A percentile compares a stretch with the other conserved stretches of the same genome.
Conservation (phyloP, 2,797 vertebrate genomes). For the Mareca penelope region DNA sequence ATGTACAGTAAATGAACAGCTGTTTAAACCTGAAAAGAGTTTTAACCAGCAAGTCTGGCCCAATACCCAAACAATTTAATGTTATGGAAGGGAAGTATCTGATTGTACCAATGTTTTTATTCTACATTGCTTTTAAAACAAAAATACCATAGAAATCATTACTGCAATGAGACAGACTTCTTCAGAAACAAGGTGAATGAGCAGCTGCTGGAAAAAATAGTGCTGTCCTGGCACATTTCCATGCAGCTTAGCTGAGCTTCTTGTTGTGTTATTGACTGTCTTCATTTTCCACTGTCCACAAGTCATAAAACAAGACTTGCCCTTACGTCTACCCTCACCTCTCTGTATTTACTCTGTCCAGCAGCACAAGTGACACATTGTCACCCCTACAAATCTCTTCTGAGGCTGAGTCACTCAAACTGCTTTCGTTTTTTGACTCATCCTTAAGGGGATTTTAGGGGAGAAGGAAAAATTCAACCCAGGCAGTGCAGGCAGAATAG, state of each 20-base stretch:
- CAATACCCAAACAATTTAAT: not conserved
- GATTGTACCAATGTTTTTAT: not conserved
- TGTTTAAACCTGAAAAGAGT: constrained; percentile 14
- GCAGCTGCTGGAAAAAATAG: constrained; percentile 25
- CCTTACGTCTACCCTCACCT: not conserved
- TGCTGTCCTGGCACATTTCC: constrained; percentile 46
- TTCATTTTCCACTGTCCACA: not conserved
- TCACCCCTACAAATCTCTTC: not conserved
- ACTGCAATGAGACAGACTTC: not conserved
- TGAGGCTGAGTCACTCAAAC: not conserved
- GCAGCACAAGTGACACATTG: not conserved
- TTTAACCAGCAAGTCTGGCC: not conserved
- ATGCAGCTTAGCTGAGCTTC: not conserved
- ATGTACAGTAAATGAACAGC: not conserved
- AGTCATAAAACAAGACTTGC: not conserved
- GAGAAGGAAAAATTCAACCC: not conserved
- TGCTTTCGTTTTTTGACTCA: constrained; percentile 7
- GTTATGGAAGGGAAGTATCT: not conserved
- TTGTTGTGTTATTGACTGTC: not conserved
- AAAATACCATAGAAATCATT: not conserved
- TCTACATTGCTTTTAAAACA: not conserved
- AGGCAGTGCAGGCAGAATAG: not conserved
- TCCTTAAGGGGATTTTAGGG: not conserved
- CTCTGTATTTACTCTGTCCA: not conserved
- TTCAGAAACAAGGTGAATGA: constrained; percentile 13